A percentile compares a stretch with the other conserved stretches of the same genome.
These are phyloP conservation scores for Amphipoea lucens DNA, from an alignment of 2,888 invertebrate species.

Conservation along the genomic window DNA sequence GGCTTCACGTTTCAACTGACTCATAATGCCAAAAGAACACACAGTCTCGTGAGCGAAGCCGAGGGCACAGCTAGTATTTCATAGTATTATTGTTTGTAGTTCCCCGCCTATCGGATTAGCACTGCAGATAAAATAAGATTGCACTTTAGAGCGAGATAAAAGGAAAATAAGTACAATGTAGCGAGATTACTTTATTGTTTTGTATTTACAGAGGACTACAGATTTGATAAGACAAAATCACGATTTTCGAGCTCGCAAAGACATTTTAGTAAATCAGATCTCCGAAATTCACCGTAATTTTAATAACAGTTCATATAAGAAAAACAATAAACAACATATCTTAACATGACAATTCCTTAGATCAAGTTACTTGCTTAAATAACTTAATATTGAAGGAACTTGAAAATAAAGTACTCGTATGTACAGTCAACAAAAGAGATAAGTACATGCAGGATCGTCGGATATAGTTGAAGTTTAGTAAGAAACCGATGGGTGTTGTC, in stretches of 20 bases:
- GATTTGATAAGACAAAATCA: background rate
- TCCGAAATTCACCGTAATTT: background rate
- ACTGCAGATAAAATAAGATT: background rate
- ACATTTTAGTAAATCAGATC: background rate
- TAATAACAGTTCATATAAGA: background rate
- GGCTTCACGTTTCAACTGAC: background rate
- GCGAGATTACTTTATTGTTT: background rate
- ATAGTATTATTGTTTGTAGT: background rate
- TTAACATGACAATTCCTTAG: too few species aligned
- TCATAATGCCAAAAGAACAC: background rate
- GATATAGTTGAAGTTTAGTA: too few species aligned
- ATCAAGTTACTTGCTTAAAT: too few species aligned
- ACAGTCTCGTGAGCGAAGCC: background rate
- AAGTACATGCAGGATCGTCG: too few species aligned
- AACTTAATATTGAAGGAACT: too few species aligned
- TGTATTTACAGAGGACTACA: background rate
- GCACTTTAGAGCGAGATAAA: background rate
- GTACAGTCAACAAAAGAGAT: too few species aligned
- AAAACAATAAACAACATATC: too few species aligned
- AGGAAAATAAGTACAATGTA: background rate
- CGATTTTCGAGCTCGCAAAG: background rate
- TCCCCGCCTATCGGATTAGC: background rate
- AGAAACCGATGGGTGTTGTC: too few species aligned
- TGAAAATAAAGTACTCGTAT: too few species aligned
- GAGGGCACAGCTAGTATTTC: background rate